Percentiles rank a stretch among this genome's conserved stretches.
Evolutionary conservation across 1,140 invertebrate species (phyloP).

Genomic region (Penaeus indicus): DNA sequence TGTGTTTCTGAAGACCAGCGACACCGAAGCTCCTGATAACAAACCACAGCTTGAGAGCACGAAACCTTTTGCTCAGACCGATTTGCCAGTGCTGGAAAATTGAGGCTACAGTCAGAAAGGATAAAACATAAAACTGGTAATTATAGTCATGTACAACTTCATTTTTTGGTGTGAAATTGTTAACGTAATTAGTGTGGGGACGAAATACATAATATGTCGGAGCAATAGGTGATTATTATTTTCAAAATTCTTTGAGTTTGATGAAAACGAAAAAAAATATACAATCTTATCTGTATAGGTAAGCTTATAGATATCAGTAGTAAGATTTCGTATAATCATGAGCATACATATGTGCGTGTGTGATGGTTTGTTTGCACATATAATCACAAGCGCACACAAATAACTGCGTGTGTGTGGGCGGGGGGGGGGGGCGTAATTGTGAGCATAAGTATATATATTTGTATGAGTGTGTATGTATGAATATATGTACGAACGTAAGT

Average conservation of each 20-base stretch:
- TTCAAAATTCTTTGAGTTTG: too few species aligned
- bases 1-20: slow-evolving; percentile 82
- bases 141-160: background rate
- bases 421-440: too few species aligned
- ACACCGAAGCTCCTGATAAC: slow-evolving; percentile 87
- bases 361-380: background rate
- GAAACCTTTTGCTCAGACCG: slow-evolving; percentile 88
- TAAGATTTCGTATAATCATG: background rate
- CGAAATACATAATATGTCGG: too few species aligned
- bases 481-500: background rate
- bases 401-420: background rate
- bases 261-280: background rate
- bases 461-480: too few species aligned
- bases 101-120: background rate
- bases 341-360: background rate
- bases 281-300: background rate
- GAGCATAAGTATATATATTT: too few species aligned
- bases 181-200: background rate
- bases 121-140: background rate
- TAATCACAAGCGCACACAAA: background rate
- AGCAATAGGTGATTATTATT: too few species aligned
- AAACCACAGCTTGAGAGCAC: slow-evolving; percentile 95
- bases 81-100: slow-evolving; percentile 91
- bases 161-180: background rate
- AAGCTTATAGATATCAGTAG: background rate